phyloP scores from a whole-genome alignment of 2,797 vertebrate species.

The Aulostomus chinensis region DNA sequence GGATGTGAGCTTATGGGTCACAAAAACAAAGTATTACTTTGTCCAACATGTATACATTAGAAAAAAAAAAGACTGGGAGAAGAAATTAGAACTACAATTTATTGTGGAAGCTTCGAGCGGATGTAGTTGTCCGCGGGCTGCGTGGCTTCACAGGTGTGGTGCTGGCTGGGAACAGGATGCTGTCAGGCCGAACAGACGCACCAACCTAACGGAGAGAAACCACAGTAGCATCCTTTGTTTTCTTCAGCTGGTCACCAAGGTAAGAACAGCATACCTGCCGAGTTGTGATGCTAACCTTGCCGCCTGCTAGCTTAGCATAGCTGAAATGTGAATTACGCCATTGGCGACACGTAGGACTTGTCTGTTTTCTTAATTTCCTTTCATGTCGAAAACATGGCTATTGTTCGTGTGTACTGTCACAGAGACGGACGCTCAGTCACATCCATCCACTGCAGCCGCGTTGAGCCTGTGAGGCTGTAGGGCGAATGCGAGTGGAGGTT shows the following conservation, averaged over 20 bases:
- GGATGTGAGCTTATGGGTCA: too few species aligned
- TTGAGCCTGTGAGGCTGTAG: too few species aligned
- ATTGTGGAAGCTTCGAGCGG: constrained; percentile 41
- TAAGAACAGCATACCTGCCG: constrained; percentile 18
- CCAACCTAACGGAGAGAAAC: constrained; percentile 49
- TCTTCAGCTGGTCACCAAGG: constrained; percentile 25
- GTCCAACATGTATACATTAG: too few species aligned
- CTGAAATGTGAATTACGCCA: background rate
- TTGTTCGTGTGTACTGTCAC: constrained; percentile 49
- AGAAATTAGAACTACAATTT: background rate
- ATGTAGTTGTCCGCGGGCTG: background rate
- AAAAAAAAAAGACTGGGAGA: background rate
- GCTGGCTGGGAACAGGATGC: constrained; percentile 55
- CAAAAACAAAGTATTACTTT: too few species aligned
- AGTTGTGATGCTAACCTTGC: background rate
- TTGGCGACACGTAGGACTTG: background rate
- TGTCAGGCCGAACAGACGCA: constrained; percentile 64
- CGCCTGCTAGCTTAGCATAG: background rate
- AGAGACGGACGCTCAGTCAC: background rate
- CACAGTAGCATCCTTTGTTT: constrained; percentile 67
- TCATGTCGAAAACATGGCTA: constrained; percentile 39
- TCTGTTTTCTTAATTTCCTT: constrained; percentile 4
- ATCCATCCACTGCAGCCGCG: background rate
- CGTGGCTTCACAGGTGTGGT: background rate
- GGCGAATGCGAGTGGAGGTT: background rate